Base-by-base conservation (phyloP, 2,113 vertebrate species). In the Paralichthys olivaceus region DNA sequence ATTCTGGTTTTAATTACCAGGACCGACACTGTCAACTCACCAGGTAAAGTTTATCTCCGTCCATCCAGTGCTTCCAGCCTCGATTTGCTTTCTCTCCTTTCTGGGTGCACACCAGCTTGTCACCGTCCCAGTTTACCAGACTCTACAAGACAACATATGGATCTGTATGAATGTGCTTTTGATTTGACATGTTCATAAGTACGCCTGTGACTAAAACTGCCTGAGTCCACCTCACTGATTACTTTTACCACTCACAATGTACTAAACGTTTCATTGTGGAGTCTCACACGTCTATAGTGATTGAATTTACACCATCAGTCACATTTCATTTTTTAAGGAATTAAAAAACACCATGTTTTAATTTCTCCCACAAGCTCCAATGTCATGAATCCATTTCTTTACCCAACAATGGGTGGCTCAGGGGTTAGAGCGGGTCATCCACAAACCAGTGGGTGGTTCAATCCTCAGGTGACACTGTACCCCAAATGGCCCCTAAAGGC, bases 41-140 rank as follows among this genome's bases (percentile, higher is more conserved):
- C 95, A 98, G 72, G 71, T 96, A 85, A 53, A 99, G 90, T 84
- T 95, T 91, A 79, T 94, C 95, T 32, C 90, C 96, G 83, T 97
- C 95, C 12, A 97, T 93, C 97, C 97, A 99, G 55, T 97, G 95
- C 79, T 91, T 98, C 97, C 97, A 99, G 78, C 96, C 95, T 0
- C 96, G 94, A 87, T 98, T 98, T 1, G 92, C 90, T 86, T 98
- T 98, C 54, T 98, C 96, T 12, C 97, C 97, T 58, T 95, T 96
- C 90, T 99, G 97, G 58, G 94, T 95, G 43, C 95, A 96, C 72
- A 97, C 88, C 22, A 98, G 91, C 75, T 90, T 93, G 77, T 96
- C 91, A 0, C 96, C 97, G 43, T 99, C 94, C 96, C 97, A 98
- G 62, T 70, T 92, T 83, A 98, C 91, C 60, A 97, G 89, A 3